Percentiles rank a stretch among this genome's conserved stretches.
These are phyloP conservation scores for Meliscaeva auricollis DNA, from an alignment of 2,888 invertebrate genomes.

Conservation along the genomic window DNA sequence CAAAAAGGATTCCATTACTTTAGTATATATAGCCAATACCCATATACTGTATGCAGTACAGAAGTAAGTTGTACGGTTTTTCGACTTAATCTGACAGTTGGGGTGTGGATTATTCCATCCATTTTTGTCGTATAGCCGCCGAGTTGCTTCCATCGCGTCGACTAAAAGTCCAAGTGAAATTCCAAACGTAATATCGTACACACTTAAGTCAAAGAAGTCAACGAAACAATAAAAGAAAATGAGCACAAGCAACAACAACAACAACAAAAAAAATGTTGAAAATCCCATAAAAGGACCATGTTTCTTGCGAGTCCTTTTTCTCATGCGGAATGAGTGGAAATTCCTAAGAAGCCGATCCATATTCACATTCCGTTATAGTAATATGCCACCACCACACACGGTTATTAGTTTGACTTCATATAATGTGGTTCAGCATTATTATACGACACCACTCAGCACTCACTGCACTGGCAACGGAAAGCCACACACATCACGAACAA, in stretches of 20 bases:
- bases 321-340: constrained; percentile 31
- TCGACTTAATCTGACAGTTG: constrained; percentile 74
- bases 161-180: neutral
- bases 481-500: constrained; percentile 20
- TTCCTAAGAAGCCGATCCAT: constrained; percentile 70
- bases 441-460: constrained; percentile 11
- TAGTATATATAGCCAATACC: no score
- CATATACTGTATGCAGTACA: no score
- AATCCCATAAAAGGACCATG: constrained; percentile 58
- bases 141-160: no score
- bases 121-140: neutral
- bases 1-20: constrained; percentile 57
- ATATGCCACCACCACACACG: constrained; percentile 49
- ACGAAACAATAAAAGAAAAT: constrained; percentile 62
- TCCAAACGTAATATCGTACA: constrained; percentile 59
- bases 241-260: no score
- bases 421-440: constrained; percentile 62
- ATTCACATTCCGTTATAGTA: constrained; percentile 71
- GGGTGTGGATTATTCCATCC: constrained; percentile 59
- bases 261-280: constrained; percentile 10
- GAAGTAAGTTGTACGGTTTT: constrained; percentile 71
- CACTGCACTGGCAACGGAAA: neutral
- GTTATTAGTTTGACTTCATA: constrained; percentile 74
- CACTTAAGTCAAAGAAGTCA: constrained; percentile 51
- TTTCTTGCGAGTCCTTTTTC: constrained; percentile 35